Conservation (phyloP, 2,797 vertebrate species). For the Myotis planiceps region DNA sequence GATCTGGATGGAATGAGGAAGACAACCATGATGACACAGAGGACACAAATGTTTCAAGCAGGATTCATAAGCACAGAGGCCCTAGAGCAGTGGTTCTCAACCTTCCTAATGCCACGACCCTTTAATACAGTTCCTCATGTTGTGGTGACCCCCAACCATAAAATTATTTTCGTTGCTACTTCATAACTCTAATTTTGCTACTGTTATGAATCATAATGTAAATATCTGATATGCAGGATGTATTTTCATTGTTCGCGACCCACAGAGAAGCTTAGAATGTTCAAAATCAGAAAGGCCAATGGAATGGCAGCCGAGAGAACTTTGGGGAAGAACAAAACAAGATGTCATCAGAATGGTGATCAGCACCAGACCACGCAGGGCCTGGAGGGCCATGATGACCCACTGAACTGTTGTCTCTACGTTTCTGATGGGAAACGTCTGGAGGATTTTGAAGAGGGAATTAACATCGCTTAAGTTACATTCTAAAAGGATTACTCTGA, state of each 20-base stretch:
- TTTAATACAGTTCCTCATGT: no score
- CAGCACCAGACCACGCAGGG: background rate
- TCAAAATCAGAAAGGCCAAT: background rate
- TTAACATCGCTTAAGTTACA: background rate
- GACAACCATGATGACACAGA: background rate
- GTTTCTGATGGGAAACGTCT: background rate
- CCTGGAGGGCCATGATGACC: fast-evolving
- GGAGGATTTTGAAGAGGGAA: background rate
- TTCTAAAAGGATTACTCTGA: background rate
- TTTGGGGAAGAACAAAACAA: background rate
- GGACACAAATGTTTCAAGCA: background rate
- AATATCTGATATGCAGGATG: no score
- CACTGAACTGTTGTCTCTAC: background rate
- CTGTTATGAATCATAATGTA: no score
- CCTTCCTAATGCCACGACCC: no score
- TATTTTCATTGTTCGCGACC: no score
- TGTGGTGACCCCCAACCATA: no score
- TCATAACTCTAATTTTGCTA: no score
- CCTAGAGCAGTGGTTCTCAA: background rate
- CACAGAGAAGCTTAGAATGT: background rate
- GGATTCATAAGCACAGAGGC: background rate
- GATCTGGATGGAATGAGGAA: background rate
- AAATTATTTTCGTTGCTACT: no score
- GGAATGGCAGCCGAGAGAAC: background rate
- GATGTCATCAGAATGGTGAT: background rate